Percentiles rank a stretch among this genome's conserved stretches.
These are phyloP conservation scores for Schlechtendalia chinensis DNA, from an alignment of 1,140 invertebrate species.

Conservation along the genomic window DNA sequence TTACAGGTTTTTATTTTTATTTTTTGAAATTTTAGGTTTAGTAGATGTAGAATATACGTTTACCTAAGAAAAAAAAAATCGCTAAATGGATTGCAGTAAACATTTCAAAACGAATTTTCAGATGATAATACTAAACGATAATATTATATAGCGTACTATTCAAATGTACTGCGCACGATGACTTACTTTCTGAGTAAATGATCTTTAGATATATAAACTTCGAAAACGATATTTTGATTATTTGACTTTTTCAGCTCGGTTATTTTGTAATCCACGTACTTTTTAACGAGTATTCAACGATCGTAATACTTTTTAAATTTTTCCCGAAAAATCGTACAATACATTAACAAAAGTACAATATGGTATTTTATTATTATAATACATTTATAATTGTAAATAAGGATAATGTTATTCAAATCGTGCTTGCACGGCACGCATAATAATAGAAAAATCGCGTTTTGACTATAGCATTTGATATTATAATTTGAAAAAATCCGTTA, in stretches of 20 bases:
- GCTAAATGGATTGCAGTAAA: neutral
- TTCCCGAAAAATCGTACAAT: neutral
- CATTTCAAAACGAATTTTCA: neutral
- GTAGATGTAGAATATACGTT: no score
- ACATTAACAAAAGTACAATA: neutral
- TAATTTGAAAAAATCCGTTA: neutral
- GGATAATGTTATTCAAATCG: no score
- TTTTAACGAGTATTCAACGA: neutral
- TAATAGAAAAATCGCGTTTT: neutral
- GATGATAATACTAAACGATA: neutral
- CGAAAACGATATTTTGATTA: neutral
- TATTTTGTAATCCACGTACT: neutral
- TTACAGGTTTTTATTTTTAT: no score
- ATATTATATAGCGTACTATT: neutral
- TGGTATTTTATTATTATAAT: neutral
- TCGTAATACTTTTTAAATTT: constrained; percentile 3
- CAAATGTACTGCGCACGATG: neutral
- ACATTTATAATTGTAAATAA: no score
- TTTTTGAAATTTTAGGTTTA: no score
- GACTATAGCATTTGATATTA: neutral
- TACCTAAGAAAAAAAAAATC: no score
- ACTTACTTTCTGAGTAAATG: neutral
- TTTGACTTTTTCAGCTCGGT: neutral
- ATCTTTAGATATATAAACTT: no score
- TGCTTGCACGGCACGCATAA: neutral